Evolutionary conservation across 2,888 invertebrate species (phyloP).

Genomic region (Nymphalis c-album): DNA sequence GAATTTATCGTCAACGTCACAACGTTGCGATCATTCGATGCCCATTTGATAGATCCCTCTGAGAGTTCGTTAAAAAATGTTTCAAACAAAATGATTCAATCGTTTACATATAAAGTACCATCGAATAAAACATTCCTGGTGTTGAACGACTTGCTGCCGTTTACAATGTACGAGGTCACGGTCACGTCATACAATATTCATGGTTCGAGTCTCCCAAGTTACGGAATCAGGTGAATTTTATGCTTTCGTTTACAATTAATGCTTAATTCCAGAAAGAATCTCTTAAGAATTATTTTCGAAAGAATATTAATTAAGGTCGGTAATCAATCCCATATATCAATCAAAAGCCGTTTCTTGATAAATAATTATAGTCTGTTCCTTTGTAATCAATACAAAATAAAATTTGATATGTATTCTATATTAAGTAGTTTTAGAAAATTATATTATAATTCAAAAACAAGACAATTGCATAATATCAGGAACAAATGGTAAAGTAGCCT

Average conservation of each 20-base stretch:
- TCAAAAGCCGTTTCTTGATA: neutral
- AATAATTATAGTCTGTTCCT: neutral
- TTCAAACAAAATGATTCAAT: conserved; percentile 49
- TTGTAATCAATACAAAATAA: too few relatives aligned
- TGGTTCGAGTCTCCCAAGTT: conserved; percentile 89
- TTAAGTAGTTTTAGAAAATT: too few relatives aligned
- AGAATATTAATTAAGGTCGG: neutral
- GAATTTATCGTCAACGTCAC: conserved; percentile 88
- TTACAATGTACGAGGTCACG: conserved; percentile 91
- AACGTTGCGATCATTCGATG: conserved; percentile 85
- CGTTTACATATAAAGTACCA: conserved; percentile 79
- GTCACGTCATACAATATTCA: conserved; percentile 87
- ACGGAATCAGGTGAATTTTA: conserved; percentile 81
- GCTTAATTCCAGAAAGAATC: neutral
- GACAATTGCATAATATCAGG: too few relatives aligned
- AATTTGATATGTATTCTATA: too few relatives aligned
- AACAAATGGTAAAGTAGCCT: too few relatives aligned
- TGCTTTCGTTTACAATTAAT: conserved; percentile 7
- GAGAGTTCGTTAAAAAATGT: conserved; percentile 66
- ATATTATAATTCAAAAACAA: too few relatives aligned
- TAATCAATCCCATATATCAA: neutral
- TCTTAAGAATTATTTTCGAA: neutral
- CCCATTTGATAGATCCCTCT: conserved; percentile 74
- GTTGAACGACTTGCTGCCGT: conserved; percentile 85
- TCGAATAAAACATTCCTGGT: conserved; percentile 81